These are phyloP conservation scores for Eudemis profundana DNA, from an alignment of 2,888 invertebrate species.

Conservation along the genomic window DNA sequence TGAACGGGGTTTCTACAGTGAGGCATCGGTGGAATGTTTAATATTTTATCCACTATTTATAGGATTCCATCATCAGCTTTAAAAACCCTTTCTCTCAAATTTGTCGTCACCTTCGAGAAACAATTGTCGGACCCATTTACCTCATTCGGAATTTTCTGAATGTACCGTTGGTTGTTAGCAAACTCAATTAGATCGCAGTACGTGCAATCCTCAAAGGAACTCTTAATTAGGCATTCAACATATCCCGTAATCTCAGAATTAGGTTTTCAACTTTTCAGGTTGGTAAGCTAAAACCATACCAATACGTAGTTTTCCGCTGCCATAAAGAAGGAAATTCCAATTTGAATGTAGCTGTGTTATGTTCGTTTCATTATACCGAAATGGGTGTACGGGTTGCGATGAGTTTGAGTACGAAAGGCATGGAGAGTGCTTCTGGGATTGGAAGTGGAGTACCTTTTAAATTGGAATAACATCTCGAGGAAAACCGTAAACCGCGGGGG, in stretches of 20 bases:
- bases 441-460: conserved; percentile 20
- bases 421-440: conserved; percentile 11
- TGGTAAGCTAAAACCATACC: not conserved
- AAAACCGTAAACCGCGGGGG: not conserved
- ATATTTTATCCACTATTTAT: conserved; percentile 18
- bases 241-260: conserved; percentile 5
- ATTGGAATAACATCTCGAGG: conserved; percentile 6
- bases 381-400: not conserved
- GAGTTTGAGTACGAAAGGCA: conserved; percentile 1
- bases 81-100: not conserved
- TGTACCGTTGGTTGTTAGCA: conserved; percentile 3
- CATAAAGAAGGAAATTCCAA: not conserved
- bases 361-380: not conserved
- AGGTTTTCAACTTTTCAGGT: not conserved
- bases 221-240: conserved; percentile 8
- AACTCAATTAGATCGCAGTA: conserved; percentile 25
- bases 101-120: not conserved
- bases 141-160: conserved; percentile 10
- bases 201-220: conserved; percentile 8
- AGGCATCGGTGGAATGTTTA: conserved; percentile 10
- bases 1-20: conserved; percentile 8
- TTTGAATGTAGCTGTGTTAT: not conserved
- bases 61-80: not conserved
- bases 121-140: not conserved
- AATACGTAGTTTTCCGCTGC: not conserved